These are phyloP conservation scores for Trisateles emortualis DNA, from an alignment of 2,888 invertebrate genomes.

Conservation along the genomic window DNA sequence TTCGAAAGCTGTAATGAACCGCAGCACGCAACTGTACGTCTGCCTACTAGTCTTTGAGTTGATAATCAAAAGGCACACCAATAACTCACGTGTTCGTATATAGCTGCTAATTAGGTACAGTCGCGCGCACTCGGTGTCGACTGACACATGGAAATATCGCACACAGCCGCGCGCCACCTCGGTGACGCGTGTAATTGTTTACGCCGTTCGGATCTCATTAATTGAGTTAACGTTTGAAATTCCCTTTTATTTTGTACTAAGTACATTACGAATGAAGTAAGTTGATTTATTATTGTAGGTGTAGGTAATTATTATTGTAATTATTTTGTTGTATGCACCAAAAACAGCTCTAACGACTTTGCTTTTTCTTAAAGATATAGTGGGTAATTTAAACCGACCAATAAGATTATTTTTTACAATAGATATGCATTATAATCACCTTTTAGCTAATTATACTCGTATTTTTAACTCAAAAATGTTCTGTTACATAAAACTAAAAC, in stretches of 20 bases:
- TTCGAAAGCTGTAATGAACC: slow-evolving; percentile 35
- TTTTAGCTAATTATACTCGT: too few relatives aligned
- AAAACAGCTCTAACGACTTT: too few relatives aligned
- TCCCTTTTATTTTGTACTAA: slow-evolving; percentile 30
- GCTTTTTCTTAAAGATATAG: too few relatives aligned
- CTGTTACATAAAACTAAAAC: too few relatives aligned
- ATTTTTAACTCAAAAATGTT: too few relatives aligned
- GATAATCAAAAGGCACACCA: slow-evolving; percentile 47
- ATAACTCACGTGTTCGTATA: slow-evolving; percentile 39
- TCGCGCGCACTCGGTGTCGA: slow-evolving; percentile 37
- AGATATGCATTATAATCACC: too few relatives aligned
- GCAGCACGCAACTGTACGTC: slow-evolving; percentile 24
- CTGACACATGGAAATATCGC: slow-evolving; percentile 36
- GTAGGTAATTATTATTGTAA: slow-evolving; percentile 24
- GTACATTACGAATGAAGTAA: slow-evolving; percentile 17
- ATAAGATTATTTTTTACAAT: neutral
- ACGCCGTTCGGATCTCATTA: slow-evolving; percentile 43
- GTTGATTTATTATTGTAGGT: too few relatives aligned
- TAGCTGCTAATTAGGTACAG: slow-evolving; percentile 45
- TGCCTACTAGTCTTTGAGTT: slow-evolving; percentile 30
- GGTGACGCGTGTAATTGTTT: slow-evolving; percentile 42
- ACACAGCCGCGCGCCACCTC: slow-evolving; percentile 5
- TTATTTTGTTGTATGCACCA: neutral
- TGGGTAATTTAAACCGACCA: neutral
- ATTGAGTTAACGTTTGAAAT: slow-evolving; percentile 45